Conservation (phyloP, 2,113 vertebrate genomes). For the Eulemur rufifrons region DNA sequence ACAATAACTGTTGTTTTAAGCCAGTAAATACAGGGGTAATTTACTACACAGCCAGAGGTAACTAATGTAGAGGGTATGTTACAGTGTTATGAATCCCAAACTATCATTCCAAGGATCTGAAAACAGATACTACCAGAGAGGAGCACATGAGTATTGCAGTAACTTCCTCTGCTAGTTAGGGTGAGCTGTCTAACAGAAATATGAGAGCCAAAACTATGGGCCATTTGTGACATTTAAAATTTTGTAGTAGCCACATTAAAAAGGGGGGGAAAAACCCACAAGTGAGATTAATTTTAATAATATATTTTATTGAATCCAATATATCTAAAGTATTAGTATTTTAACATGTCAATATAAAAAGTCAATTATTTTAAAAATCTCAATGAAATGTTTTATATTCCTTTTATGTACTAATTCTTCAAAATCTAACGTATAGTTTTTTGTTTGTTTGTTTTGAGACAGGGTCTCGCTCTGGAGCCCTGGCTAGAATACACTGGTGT, state of each 20-base stretch:
- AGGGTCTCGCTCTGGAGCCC: not conserved
- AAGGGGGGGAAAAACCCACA: not conserved
- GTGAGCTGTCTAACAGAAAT: not conserved
- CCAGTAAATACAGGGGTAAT: not conserved
- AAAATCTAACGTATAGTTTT: not conserved
- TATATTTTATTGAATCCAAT: conserved; percentile 11
- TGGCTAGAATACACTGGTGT: not conserved
- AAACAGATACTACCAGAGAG: not conserved
- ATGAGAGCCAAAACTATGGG: not conserved
- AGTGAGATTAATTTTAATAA: not conserved
- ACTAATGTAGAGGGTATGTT: not conserved
- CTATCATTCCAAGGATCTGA: not conserved
- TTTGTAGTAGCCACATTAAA: not conserved
- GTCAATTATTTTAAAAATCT: not conserved
- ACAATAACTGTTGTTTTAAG: not conserved
- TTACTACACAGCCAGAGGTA: not conserved
- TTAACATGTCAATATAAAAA: conserved; percentile 1
- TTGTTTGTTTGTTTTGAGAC: not conserved
- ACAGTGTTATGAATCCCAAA: not conserved
- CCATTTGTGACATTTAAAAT: not conserved
- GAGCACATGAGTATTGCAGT: not conserved
- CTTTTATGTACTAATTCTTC: conserved; percentile 5
- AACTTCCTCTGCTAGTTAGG: not conserved
- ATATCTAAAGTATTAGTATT: conserved; percentile 38
- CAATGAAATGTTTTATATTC: not conserved